These are phyloP conservation scores for Leucopsar rothschildi DNA, from an alignment of 2,113 vertebrate genomes.

Conservation along the genomic window DNA sequence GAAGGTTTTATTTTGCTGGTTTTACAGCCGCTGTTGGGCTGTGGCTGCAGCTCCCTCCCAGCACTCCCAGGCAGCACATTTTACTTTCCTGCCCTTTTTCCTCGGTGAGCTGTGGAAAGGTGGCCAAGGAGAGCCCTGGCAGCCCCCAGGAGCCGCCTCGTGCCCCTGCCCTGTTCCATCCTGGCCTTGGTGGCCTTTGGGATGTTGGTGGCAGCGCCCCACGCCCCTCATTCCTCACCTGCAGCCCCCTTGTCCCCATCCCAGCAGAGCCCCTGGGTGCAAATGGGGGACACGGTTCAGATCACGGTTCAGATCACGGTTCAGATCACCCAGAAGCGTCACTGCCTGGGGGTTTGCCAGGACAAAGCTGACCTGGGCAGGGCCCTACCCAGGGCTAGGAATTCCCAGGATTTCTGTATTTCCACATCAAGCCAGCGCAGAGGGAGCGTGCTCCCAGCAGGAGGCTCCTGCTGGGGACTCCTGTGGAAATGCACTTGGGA, in stretches of 20 bases:
- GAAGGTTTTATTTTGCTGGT: background rate
- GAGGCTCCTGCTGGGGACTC: background rate
- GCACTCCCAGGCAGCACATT: rapidly evolving
- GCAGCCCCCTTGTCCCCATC: background rate
- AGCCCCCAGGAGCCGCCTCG: rapidly evolving
- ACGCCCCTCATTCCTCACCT: rapidly evolving
- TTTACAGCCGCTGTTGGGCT: background rate
- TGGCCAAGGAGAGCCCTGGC: background rate
- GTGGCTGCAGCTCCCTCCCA: background rate
- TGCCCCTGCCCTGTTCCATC: background rate
- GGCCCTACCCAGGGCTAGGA: background rate
- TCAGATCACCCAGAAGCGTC: background rate
- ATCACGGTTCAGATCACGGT: rapidly evolving
- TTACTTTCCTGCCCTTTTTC: background rate
- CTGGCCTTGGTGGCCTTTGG: background rate
- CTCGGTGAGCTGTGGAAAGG: background rate
- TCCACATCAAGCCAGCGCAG: background rate
- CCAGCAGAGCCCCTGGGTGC: background rate
- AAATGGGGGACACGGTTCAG: rapidly evolving
- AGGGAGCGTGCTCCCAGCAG: background rate
- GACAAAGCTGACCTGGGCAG: background rate
- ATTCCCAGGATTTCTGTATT: background rate
- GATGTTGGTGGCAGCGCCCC: rapidly evolving
- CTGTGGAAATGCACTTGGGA: rapidly evolving
- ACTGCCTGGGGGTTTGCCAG: background rate